Evolutionary conservation across 2,888 invertebrate species (phyloP).

Genomic region (Plebejus melissa): DNA sequence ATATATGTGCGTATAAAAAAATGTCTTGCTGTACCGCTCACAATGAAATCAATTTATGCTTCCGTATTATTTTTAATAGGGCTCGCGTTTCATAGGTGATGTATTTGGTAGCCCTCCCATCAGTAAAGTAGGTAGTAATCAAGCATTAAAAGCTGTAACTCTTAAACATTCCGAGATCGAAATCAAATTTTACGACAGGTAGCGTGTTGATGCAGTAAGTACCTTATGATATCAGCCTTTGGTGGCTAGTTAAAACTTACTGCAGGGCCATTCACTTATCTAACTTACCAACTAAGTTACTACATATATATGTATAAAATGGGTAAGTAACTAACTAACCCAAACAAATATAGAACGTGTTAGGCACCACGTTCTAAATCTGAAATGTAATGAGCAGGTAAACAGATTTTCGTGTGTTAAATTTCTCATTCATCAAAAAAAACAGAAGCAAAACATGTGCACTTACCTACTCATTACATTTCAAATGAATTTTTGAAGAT

Average conservation of each 20-base stretch:
- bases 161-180: constrained; percentile 7
- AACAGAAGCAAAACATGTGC: no score
- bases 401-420: no score
- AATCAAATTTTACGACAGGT: constrained; percentile 21
- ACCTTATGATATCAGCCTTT: constrained; percentile 2
- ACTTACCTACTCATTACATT: no score
- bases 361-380: no score
- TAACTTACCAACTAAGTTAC: background rate
- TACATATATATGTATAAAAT: background rate
- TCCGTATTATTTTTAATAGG: background rate
- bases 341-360: no score
- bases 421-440: no score
- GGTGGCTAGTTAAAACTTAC: background rate
- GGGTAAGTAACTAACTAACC: no score
- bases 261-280: background rate
- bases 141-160: constrained; percentile 15
- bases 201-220: constrained; percentile 7
- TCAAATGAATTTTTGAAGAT: no score
- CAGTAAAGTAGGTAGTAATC: constrained; percentile 17
- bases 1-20: background rate
- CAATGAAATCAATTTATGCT: background rate
- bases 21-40: background rate
- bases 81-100: background rate
- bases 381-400: no score
- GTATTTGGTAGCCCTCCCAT: constrained; percentile 13